Percentiles rank a stretch among this genome's conserved stretches.
Conservation (phyloP, 2,888 invertebrate genomes). For the Escarpia spicata region DNA sequence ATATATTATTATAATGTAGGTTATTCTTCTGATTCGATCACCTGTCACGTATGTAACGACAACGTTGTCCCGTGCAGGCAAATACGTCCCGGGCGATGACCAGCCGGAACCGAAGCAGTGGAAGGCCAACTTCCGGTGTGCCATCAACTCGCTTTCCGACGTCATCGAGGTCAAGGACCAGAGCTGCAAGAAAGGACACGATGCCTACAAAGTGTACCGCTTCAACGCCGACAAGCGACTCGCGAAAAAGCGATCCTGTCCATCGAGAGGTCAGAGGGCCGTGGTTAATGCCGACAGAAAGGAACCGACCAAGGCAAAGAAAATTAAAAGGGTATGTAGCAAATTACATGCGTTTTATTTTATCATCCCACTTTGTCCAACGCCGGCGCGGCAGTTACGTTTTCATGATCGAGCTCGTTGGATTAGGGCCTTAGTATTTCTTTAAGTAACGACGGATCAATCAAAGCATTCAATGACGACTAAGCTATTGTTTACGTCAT, state of each 20-base stretch:
- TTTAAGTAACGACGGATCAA: too few species aligned
- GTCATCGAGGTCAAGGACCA: constrained; percentile 50
- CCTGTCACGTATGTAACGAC: background rate
- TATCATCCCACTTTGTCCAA: background rate
- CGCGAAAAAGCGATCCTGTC: background rate
- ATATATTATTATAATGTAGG: background rate
- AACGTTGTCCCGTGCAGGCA: constrained; percentile 7
- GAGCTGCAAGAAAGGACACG: constrained; percentile 52
- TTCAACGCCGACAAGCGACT: constrained; percentile 41
- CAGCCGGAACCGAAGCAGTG: constrained; percentile 48
- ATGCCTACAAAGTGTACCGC: constrained; percentile 56
- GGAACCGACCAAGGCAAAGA: background rate
- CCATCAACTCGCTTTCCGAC: constrained; percentile 59
- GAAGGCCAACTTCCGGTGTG: constrained; percentile 64
- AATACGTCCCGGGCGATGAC: background rate
- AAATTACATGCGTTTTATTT: background rate
- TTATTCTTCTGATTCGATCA: background rate
- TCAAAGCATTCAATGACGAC: too few species aligned
- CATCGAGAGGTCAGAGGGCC: background rate
- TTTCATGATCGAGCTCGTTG: too few species aligned
- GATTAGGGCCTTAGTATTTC: too few species aligned
- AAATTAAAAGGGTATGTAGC: background rate
- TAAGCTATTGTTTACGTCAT: too few species aligned
- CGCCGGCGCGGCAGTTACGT: too few species aligned
- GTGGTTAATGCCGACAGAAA: background rate